Evolutionary conservation across 2,888 invertebrate species (phyloP).

Genomic region (Sinohyriopsis cumingii): DNA sequence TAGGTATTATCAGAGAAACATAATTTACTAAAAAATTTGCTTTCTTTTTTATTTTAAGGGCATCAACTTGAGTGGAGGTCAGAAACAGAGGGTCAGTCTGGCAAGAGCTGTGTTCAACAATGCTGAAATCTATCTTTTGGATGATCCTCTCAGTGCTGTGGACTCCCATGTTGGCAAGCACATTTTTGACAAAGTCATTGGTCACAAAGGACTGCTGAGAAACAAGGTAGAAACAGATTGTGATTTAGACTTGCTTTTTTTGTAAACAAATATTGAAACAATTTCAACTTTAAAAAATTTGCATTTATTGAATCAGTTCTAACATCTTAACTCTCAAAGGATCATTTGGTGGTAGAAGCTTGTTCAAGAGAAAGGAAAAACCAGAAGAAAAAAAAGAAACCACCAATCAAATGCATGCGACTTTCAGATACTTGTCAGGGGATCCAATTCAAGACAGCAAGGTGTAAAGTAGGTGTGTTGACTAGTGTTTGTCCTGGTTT

Average conservation of each 20-base stretch:
- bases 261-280: background rate
- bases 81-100: conserved; percentile 71
- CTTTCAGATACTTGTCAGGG: too few species aligned
- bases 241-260: background rate
- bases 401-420: too few species aligned
- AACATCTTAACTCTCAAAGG: too few species aligned
- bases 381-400: too few species aligned
- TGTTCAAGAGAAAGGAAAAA: too few species aligned
- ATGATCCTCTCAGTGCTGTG: conserved; percentile 95
- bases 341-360: too few species aligned
- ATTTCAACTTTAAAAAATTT: too few species aligned
- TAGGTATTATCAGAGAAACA: too few species aligned
- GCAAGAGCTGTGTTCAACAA: conserved; percentile 71
- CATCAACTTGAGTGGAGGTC: conserved; percentile 71
- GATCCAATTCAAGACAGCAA: too few species aligned
- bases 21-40: background rate
- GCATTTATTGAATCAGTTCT: too few species aligned
- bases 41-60: conserved; percentile 61
- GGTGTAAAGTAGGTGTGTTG: too few species aligned
- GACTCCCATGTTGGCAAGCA: conserved; percentile 98
- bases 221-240: conserved; percentile 67
- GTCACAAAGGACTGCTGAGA: conserved; percentile 78
- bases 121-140: conserved; percentile 84
- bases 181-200: conserved; percentile 95
- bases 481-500: too few species aligned